These are phyloP conservation scores for Isotomurus palustris DNA, from an alignment of 2,888 invertebrate genomes.

Conservation along the genomic window DNA sequence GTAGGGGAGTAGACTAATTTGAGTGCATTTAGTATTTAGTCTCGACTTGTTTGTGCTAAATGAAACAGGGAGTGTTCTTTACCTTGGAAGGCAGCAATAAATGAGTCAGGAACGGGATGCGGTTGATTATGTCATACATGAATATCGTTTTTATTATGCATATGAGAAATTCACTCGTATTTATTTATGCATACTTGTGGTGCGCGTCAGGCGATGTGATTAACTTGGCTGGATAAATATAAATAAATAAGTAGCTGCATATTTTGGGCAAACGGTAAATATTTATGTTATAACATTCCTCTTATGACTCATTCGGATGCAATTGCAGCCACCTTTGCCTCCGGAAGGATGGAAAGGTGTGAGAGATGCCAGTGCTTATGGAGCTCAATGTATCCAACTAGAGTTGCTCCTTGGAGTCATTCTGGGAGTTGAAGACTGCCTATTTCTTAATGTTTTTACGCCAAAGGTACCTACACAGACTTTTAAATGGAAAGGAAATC, in stretches of 20 bases:
- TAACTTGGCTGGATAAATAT: no score
- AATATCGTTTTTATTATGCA: no score
- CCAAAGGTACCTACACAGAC: conserved; percentile 18
- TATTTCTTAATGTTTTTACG: conserved; percentile 34
- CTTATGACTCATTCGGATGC: no score
- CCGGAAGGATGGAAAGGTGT: conserved; percentile 32
- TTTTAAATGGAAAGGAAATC: background rate
- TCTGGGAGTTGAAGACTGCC: conserved; percentile 34
- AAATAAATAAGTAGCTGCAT: no score
- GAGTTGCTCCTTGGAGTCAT: conserved; percentile 31
- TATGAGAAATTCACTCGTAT: no score
- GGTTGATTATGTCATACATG: no score
- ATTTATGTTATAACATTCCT: no score
- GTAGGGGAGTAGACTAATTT: background rate
- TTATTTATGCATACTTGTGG: no score
- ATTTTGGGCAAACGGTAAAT: no score
- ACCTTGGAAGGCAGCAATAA: no score
- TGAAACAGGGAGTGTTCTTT: background rate
- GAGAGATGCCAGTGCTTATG: conserved; percentile 33
- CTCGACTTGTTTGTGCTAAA: background rate
- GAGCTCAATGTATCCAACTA: conserved; percentile 35
- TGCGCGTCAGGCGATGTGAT: no score
- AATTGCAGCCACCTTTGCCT: conserved; percentile 22
- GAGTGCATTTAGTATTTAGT: background rate
- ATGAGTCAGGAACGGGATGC: no score